These are phyloP conservation scores for Ageneiosus marmoratus DNA, from an alignment of 2,113 vertebrate species.

Conservation along the genomic window DNA sequence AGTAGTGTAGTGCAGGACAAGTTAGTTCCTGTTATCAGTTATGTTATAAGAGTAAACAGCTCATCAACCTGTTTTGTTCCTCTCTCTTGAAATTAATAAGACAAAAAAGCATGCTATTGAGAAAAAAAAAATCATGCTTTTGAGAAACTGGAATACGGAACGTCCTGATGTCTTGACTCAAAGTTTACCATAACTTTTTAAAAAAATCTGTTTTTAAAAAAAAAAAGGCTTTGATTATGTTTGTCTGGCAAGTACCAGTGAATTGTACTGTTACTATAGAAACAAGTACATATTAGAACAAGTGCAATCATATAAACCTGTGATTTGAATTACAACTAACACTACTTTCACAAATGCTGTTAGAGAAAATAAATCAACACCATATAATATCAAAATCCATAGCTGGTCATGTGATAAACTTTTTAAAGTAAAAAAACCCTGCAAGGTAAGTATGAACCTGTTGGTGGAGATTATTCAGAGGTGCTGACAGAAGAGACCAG, in stretches of 20 bases:
- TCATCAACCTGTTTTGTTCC: not conserved
- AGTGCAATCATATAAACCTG: not conserved
- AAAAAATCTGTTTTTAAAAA: not conserved
- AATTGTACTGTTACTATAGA: not conserved
- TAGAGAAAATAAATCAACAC: not conserved
- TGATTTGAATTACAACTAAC: not conserved
- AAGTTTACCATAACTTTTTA: not conserved
- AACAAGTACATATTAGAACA: not conserved
- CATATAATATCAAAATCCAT: not conserved
- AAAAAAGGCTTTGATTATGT: not conserved
- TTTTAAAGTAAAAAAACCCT: not conserved
- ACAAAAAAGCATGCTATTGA: not conserved
- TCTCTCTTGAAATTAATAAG: not conserved
- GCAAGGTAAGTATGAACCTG: not conserved
- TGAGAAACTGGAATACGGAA: not conserved
- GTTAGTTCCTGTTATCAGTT: not conserved
- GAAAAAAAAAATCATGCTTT: not conserved
- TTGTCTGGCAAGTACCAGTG: not conserved
- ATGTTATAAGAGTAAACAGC: not conserved
- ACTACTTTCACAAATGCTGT: not conserved
- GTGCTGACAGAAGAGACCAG: conserved; percentile 24
- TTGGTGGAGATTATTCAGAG: conserved; percentile 6
- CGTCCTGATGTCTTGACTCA: not conserved
- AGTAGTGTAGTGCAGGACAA: not conserved
- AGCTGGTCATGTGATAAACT: not conserved